Evolutionary conservation across 2,888 invertebrate genomes (phyloP).

Genomic region (Drosophila parthenogenetica): DNA sequence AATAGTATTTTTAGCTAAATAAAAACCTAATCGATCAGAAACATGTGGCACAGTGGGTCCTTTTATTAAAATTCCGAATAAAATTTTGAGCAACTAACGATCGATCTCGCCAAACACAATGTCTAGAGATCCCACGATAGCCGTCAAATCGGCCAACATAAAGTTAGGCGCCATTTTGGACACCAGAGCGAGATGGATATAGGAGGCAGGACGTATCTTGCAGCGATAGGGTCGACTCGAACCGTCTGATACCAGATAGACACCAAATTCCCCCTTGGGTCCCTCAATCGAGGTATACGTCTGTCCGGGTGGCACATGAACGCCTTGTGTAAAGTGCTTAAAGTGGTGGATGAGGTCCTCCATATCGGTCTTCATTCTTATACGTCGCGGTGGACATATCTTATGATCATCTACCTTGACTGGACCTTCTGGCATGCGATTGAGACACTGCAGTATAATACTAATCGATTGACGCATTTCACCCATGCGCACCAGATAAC

Average conservation of each 20-base stretch:
- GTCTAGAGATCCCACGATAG: slow-evolving; percentile 90
- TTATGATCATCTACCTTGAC: slow-evolving; percentile 93
- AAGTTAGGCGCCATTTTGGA: slow-evolving; percentile 87
- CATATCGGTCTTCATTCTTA: slow-evolving; percentile 95
- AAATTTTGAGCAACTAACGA: slow-evolving; percentile 83
- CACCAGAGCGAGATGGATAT: slow-evolving; percentile 88
- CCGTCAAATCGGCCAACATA: slow-evolving; percentile 92
- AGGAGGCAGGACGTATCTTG: slow-evolving; percentile 87
- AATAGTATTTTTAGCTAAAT: no score
- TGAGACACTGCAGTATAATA: slow-evolving; percentile 92
- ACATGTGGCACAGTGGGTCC: neutral
- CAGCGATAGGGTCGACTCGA: slow-evolving; percentile 90
- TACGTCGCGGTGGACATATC: slow-evolving; percentile 89
- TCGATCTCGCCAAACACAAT: slow-evolving; percentile 88
- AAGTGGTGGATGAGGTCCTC: slow-evolving; percentile 96
- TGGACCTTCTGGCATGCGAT: slow-evolving; percentile 93
- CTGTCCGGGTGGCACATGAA: slow-evolving; percentile 92
- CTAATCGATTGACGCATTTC: slow-evolving; percentile 92
- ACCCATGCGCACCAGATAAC: slow-evolving; percentile 88
- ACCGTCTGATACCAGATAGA: slow-evolving; percentile 95
- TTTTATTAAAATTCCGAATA: neutral
- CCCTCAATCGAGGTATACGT: slow-evolving; percentile 93
- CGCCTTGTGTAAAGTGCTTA: slow-evolving; percentile 93
- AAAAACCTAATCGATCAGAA: no score
- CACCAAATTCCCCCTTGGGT: slow-evolving; percentile 94